Base-by-base conservation (phyloP, 2,797 vertebrate genomes). In the Hypotaenidia okinawae region DNA sequence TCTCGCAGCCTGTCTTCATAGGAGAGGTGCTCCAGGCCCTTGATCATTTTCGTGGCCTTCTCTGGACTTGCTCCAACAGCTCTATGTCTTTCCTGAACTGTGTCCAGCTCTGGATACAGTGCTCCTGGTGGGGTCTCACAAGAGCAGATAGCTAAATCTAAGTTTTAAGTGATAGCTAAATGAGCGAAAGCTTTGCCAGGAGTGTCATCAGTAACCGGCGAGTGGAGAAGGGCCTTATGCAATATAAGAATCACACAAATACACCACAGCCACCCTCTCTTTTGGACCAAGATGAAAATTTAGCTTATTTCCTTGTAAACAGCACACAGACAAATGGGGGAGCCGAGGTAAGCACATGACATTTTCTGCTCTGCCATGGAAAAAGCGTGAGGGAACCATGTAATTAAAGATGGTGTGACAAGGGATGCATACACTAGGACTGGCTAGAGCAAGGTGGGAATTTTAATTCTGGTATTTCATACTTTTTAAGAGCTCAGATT, bases 331-430 rank as follows among this genome's bases (percentile, higher is more conserved):
- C 51, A 76, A 39, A 92, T 19, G 28, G 16, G 28, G 59, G 10
- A 87, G 61, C 49, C 1, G 21, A 92, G 23, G 23, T 35, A 73
- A 94, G 85, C 41, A 66, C 30, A 55, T 73, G 67, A 83, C 39
- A 54, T 92, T 95, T 89, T 96, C 92, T 90, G 89, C 39, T 70
- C 84, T 61, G 45, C 61, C 82, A 51, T 6, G 84, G 77, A 92
- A 96, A 97, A 93, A 91, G 49, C 5, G 67, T 43, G 69, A 69
- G 45, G 64, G 47, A 67, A 77, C 84, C 87, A 28, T 9, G 13
- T 84, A 94, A 87, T 84, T 84, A 85, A 87, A 87, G 90, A 91
- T 74, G 33, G 58, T 35, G 35, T 0, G 14, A 88, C 84, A 91
- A 95, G 33, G 51, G 90, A 95, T 41, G 51, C 66, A 41, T 39